Base-by-base conservation (phyloP, 2,888 invertebrate species). In the Tetranychus truncatus region DNA sequence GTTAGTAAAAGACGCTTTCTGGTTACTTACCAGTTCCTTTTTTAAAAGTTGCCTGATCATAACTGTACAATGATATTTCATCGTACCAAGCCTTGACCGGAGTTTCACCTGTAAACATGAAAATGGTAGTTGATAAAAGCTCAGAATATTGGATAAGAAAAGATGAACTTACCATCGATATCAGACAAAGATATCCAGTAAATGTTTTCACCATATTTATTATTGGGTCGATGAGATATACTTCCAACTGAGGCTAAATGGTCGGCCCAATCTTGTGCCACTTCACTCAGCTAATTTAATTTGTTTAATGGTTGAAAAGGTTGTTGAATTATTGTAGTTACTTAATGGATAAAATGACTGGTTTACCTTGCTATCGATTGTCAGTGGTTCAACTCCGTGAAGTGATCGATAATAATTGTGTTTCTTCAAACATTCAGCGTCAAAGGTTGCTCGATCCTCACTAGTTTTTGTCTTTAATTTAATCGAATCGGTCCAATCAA, bases 11-110 rank as follows among this genome's bases (percentile, higher is more conserved):
- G 15, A 66, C 18, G 66, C 15, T 66, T 66, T 18, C 4, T 5
- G 24, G 24, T 67, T n/a, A 21, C 9, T 69, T 69, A 69, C 69
- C 69, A 5, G 69, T 69, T 69, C 34, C 55, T 7, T 9, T 46
- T 24, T 4, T 44, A 44, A 46, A 45, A 18, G 20, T 72, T 45
- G 46, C 72, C 5, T 72, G 21, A 15, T 72, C 34, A 3, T 9
- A 45, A 20, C 34, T 34, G 44, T 72, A 72, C 6, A 44, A 8
- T n/a, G 6, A 7, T 9, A 44, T 72, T 45, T 72, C 72, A n/a
- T 72, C 45, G 72, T 72, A 72, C 72, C 72, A 72, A 72, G 15
- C 7, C 7, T 72, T 15, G 7, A 72, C 72, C 4, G 46, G 21
- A 7, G 18, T 69, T 8, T 21, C 69, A 20, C 9, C 69, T 69